These are phyloP conservation scores for Tupaia tana DNA, from an alignment of 2,113 vertebrate species.

Conservation along the genomic window DNA sequence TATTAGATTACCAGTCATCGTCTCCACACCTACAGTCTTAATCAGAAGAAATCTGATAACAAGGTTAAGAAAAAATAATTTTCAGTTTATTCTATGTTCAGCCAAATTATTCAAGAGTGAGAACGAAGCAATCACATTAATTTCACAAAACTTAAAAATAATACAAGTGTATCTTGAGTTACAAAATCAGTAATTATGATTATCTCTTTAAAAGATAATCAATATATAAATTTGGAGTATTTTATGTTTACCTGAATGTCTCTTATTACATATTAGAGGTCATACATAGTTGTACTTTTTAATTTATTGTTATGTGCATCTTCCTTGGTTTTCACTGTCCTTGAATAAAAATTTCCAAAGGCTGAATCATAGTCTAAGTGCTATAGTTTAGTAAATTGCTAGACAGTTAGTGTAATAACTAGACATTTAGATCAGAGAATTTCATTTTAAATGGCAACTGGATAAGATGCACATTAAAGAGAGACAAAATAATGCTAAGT, in stretches of 20 bases:
- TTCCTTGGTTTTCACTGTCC: neutral
- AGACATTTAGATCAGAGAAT: slow-evolving; percentile 41
- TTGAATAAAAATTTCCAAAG: slow-evolving; percentile 32
- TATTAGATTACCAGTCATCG: neutral
- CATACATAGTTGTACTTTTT: neutral
- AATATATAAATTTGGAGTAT: neutral
- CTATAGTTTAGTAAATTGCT: slow-evolving; percentile 11
- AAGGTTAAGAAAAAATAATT: neutral
- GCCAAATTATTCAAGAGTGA: neutral
- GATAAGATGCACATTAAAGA: slow-evolving; percentile 9
- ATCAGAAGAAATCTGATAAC: neutral
- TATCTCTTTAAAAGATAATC: neutral
- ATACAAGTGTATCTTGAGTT: neutral
- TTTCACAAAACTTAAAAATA: neutral
- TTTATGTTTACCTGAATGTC: neutral
- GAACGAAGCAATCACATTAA: neutral
- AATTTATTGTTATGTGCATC: neutral
- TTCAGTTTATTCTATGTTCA: neutral
- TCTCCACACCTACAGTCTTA: neutral
- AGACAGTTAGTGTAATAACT: slow-evolving; percentile 18
- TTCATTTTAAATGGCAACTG: slow-evolving; percentile 17
- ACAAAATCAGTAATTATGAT: neutral
- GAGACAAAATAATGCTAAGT: neutral
- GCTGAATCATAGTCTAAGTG: neutral
- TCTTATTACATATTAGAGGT: neutral